Base-by-base conservation (phyloP, 2,888 invertebrate genomes). In the Dryomyza anilis region DNA sequence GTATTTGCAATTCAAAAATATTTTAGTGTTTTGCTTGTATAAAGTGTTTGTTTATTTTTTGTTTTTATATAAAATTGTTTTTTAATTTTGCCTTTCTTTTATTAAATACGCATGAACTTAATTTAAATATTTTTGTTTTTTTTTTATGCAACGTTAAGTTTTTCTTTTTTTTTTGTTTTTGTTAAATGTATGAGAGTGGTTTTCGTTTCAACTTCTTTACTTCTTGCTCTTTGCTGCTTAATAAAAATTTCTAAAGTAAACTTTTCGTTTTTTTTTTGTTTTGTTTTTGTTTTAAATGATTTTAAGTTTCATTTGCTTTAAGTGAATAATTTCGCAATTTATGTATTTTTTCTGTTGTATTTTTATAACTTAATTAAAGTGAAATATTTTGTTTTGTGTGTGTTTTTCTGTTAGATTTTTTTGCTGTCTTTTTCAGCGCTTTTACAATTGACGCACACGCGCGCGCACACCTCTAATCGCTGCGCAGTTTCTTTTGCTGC, bases 401-500 rank as follows among this genome's bases (percentile, higher is more conserved):
- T n/a, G n/a, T 43, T 48, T 48, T 56, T 48, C 36, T 23, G 10
- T 43, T 43, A 29, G n/a, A 25, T 21, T 46, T 50, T n/a, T 46
- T 62, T 64, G 62, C 64, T 64, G 59, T 50, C 65, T 66, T 66
- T 65, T 60, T 64, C 60, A 43, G 63, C 59, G 46, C 46, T 52
- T 53, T 39, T 39, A 10, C 23, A 27, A 33, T 21, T 30, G 50
- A 50, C 27, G 52, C 59, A 65, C 73, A n/a, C n/a, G n/a, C n/a
- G n/a, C n/a, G n/a, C n/a, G n/a, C n/a, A n/a, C n/a, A n/a, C n/a
- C n/a, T n/a, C 79, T 78, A 83, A 75, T 82, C 82, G 75, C 75
- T 81, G 72, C 81, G 78, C 70, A 81, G 73, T 69, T 83, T 83
- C 72, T 83, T 83, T 45, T 82, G 83, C 69, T 81, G 80, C 21